Evolutionary conservation across 1,140 invertebrate genomes (phyloP).

Genomic region (Aphidius gifuensis): DNA sequence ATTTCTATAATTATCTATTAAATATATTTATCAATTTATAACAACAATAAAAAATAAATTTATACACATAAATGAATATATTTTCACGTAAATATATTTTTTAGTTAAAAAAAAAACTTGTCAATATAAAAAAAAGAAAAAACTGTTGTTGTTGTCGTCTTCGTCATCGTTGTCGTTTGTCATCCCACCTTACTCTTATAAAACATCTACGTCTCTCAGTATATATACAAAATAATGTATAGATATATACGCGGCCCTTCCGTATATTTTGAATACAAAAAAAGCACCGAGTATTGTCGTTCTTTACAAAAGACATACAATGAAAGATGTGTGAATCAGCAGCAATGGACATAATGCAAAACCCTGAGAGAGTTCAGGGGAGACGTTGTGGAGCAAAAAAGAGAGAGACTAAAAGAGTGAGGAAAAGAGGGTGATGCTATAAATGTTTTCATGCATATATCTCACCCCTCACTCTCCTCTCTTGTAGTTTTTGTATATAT

Average conservation of each 20-base stretch:
- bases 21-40: background rate
- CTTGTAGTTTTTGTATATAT: slow-evolving; percentile 33
- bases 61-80: background rate
- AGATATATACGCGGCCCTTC: slow-evolving; percentile 30
- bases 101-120: background rate
- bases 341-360: slow-evolving; percentile 52
- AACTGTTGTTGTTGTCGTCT: background rate
- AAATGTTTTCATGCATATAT: slow-evolving; percentile 9
- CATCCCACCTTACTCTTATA: slow-evolving; percentile 31
- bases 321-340: slow-evolving; percentile 52
- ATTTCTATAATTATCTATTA: background rate
- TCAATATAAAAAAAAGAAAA: background rate
- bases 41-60: background rate
- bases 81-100: background rate
- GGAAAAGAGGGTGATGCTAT: background rate
- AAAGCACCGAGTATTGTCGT: slow-evolving; percentile 43
- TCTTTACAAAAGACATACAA: slow-evolving; percentile 45
- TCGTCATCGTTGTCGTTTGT: slow-evolving; percentile 11
- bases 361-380: slow-evolving; percentile 33
- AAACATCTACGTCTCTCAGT: slow-evolving; percentile 37
- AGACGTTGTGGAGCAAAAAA: slow-evolving; percentile 13
- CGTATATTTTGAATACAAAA: slow-evolving; percentile 33
- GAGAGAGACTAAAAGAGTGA: slow-evolving; percentile 1
- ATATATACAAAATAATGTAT: no score
- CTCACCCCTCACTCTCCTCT: slow-evolving; percentile 4